Conservation (phyloP, 2,797 vertebrate species). For the Toxotes lorentzi region DNA sequence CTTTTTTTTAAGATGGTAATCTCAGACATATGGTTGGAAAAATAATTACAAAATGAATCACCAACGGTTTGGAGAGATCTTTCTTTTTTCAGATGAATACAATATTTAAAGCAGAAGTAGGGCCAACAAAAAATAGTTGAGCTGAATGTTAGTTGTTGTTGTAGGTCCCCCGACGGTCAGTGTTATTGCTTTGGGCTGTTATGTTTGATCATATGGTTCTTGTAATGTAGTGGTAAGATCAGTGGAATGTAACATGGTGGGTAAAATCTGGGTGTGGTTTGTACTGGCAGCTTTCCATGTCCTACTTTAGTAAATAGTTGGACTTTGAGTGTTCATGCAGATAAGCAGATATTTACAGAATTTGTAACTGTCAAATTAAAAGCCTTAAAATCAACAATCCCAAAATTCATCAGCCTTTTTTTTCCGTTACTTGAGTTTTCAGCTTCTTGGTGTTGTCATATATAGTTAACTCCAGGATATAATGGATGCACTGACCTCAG, state of each 20-base stretch:
- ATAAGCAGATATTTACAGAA: background rate
- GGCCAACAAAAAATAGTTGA: background rate
- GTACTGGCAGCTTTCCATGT: background rate
- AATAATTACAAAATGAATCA: background rate
- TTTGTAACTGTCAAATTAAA: background rate
- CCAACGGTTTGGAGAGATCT: background rate
- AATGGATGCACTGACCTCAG: fast-evolving
- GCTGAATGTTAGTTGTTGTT: background rate
- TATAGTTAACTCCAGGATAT: background rate
- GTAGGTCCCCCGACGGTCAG: background rate
- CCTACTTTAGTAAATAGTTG: background rate
- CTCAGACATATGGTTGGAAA: background rate
- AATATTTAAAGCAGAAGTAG: background rate
- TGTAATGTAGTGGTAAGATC: background rate
- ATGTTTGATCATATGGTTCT: background rate
- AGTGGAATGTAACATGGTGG: background rate
- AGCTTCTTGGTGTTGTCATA: background rate
- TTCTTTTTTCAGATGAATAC: background rate
- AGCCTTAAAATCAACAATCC: background rate
- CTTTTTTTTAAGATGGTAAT: too few relatives aligned
- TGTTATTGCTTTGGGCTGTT: background rate
- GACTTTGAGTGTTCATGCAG: background rate
- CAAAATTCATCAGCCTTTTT: too few relatives aligned
- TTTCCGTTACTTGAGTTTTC: background rate
- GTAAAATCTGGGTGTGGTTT: constrained; percentile 7